A percentile compares a stretch with the other conserved stretches of the same genome.
Conservation (phyloP, 2,888 invertebrate genomes). For the Scaptomyza reducta region DNA sequence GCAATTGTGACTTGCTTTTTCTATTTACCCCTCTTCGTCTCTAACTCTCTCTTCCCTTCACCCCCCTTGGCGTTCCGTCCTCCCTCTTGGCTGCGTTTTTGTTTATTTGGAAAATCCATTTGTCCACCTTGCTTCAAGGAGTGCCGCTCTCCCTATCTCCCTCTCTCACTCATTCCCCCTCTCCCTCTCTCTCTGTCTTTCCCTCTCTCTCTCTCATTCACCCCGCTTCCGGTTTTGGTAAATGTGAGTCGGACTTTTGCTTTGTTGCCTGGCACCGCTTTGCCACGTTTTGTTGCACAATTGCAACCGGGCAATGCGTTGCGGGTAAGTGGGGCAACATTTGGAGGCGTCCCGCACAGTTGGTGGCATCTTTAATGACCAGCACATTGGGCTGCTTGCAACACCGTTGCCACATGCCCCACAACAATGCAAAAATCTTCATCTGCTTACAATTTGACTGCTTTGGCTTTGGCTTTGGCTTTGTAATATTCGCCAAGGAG, state of each 20-base stretch:
- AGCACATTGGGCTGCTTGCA: constrained; percentile 34
- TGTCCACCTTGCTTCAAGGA: constrained; percentile 68
- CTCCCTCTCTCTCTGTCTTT: neutral
- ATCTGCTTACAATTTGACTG: constrained; percentile 22
- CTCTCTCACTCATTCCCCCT: neutral
- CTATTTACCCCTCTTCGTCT: neutral
- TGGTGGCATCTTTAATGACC: constrained; percentile 48
- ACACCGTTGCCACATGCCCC: constrained; percentile 21
- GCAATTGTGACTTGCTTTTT: constrained; percentile 56
- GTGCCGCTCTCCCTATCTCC: constrained; percentile 1
- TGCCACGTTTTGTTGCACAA: constrained; percentile 67
- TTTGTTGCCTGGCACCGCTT: constrained; percentile 52
- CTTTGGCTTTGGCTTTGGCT: neutral
- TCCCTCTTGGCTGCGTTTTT: constrained; percentile 23
- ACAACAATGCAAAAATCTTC: constrained; percentile 42
- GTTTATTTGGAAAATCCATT: constrained; percentile 75
- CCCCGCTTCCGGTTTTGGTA: constrained; percentile 19
- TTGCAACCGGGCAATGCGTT: constrained; percentile 45
- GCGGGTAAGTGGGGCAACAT: neutral
- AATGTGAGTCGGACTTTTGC: constrained; percentile 61
- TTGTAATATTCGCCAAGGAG: neutral
- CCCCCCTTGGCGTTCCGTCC: neutral
- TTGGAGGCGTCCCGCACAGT: constrained; percentile 11
- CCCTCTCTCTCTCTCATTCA: neutral
- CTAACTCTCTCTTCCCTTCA: neutral